Conservation (phyloP, 2,797 vertebrate species). For the Danio tinwini region DNA sequence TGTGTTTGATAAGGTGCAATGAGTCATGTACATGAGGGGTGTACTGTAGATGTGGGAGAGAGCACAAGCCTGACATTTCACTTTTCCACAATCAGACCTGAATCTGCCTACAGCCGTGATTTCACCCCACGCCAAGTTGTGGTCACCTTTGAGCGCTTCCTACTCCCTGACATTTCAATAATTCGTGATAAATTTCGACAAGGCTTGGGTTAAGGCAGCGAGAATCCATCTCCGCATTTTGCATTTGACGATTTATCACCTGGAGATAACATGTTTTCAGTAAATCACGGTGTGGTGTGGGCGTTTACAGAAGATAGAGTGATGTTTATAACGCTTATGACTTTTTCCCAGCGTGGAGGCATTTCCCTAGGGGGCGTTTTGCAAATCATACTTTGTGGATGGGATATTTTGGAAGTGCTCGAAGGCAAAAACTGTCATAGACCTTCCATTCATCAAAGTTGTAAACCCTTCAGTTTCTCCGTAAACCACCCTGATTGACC, state of each 20-base stretch:
- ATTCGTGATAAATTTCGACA: constrained; percentile 7
- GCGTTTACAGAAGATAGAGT: constrained; percentile 2
- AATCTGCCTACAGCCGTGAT: constrained; percentile 35
- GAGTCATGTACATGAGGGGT: constrained; percentile 34
- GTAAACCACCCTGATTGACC: constrained; percentile 38
- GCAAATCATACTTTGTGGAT: constrained; percentile 48
- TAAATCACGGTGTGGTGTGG: neutral
- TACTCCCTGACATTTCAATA: constrained; percentile 37
- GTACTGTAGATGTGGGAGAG: constrained; percentile 49
- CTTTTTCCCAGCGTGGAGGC: constrained; percentile 9
- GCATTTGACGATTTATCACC: neutral
- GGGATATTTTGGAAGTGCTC: constrained; percentile 53
- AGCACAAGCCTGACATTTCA: constrained; percentile 52
- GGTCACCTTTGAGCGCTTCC: constrained; percentile 34
- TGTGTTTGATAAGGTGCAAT: constrained; percentile 39
- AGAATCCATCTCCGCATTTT: neutral
- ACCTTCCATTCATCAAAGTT: constrained; percentile 44
- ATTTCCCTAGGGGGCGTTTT: constrained; percentile 34
- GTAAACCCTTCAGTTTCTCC: constrained; percentile 36
- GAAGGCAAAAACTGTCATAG: constrained; percentile 39
- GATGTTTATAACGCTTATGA: constrained; percentile 11
- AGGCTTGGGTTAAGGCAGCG: constrained; percentile 15
- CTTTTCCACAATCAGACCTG: constrained; percentile 22
- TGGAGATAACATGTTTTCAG: neutral
- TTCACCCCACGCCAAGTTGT: constrained; percentile 28